These are phyloP conservation scores for Vanessa atalanta DNA, from an alignment of 1,140 invertebrate genomes.

Conservation along the genomic window DNA sequence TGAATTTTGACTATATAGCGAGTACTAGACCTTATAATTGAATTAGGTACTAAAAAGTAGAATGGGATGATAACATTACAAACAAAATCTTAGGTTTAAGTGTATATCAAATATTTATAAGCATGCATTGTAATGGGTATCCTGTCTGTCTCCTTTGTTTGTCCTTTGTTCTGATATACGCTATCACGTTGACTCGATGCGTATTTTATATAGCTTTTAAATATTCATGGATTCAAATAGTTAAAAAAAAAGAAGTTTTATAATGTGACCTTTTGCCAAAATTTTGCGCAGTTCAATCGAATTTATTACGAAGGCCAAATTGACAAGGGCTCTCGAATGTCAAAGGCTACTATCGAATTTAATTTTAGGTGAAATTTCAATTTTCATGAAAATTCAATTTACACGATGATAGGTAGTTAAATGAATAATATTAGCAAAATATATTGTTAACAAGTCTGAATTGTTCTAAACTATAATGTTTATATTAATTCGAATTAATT, in stretches of 20 bases:
- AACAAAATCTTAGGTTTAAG: constrained; percentile 16
- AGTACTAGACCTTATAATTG: not conserved
- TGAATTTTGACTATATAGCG: not conserved
- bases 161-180: constrained; percentile 1
- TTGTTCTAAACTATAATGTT: not conserved
- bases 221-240: not conserved
- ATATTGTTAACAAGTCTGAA: not conserved
- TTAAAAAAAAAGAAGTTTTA: not conserved
- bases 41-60: not conserved
- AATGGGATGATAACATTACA: not conserved
- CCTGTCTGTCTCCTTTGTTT: not conserved
- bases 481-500: not conserved
- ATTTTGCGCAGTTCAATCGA: not conserved
- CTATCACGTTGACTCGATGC: not conserved
- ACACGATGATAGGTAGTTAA: not conserved
- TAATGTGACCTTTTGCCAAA: not conserved
- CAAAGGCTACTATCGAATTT: constrained; percentile 21
- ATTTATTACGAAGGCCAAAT: constrained; percentile 21
- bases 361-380: constrained; percentile 19
- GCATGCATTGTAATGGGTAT: constrained; percentile 14
- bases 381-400: constrained; percentile 17
- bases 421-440: not conserved
- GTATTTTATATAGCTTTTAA: not conserved
- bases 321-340: constrained; percentile 17
- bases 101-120: constrained; percentile 50